Conservation (phyloP, 2,888 invertebrate genomes). For the Homarus gammarus region DNA sequence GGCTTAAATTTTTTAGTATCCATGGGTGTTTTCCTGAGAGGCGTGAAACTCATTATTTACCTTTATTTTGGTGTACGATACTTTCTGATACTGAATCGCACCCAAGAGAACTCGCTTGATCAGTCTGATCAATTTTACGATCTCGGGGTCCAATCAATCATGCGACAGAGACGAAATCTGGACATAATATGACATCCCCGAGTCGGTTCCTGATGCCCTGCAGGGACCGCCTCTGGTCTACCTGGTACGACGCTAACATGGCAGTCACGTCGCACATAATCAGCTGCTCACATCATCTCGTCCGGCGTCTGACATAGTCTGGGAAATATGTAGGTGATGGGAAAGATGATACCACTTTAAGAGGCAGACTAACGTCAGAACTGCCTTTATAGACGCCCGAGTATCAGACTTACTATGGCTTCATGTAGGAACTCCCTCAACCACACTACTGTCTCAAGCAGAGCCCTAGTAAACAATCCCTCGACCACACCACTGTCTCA, state of each 20-base stretch:
- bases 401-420: too few relatives aligned
- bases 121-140: conserved; percentile 65
- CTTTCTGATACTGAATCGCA: conserved; percentile 32
- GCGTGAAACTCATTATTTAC: not conserved
- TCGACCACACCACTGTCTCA: too few relatives aligned
- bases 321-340: too few relatives aligned
- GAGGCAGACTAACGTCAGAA: too few relatives aligned
- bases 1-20: too few relatives aligned
- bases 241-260: not conserved
- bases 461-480: too few relatives aligned
- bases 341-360: too few relatives aligned
- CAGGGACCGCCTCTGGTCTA: not conserved
- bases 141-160: conserved; percentile 53
- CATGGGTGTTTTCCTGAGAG: not conserved
- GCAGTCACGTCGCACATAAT: not conserved
- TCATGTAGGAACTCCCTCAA: too few relatives aligned
- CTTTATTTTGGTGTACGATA: conserved; percentile 21
- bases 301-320: too few relatives aligned
- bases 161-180: conserved; percentile 64
- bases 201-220: conserved; percentile 11
- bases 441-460: too few relatives aligned
- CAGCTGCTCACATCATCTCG: not conserved
- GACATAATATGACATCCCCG: conserved; percentile 65
- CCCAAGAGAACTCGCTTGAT: conserved; percentile 22
- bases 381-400: too few relatives aligned